phyloP scores from a whole-genome alignment of 2,113 vertebrate genomes.

The Chunga burmeisteri region DNA sequence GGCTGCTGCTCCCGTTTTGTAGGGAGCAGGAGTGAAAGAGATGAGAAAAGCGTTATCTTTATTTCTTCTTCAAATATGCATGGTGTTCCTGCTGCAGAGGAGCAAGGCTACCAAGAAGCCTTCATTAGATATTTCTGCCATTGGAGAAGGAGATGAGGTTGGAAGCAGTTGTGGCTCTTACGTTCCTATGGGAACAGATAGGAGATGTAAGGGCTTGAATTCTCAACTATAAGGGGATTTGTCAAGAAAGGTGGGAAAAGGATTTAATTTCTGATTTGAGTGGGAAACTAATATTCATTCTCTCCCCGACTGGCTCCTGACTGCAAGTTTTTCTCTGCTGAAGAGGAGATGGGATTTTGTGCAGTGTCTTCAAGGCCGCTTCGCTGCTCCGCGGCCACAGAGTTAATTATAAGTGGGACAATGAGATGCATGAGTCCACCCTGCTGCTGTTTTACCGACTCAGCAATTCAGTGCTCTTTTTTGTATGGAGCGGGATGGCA shows the following conservation, averaged over 20 bases:
- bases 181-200: conserved; percentile 34
- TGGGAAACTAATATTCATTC: background rate
- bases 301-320: background rate
- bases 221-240: background rate
- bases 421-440: background rate
- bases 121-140: background rate
- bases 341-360: background rate
- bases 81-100: background rate
- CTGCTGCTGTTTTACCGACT: background rate
- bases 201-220: background rate
- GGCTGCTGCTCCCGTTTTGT: background rate
- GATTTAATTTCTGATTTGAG: background rate
- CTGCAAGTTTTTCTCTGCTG: background rate
- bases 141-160: background rate
- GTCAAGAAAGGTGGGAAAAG: background rate
- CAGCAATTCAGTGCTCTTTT: background rate
- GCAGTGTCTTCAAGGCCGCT: background rate
- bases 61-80: background rate
- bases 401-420: background rate
- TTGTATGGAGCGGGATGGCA: background rate
- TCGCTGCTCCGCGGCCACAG: background rate
- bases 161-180: background rate
- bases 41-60: background rate
- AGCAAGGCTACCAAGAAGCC: background rate
- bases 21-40: background rate